Conservation (phyloP, 2,888 invertebrate species). For the Sarcophaga caerulescens region DNA sequence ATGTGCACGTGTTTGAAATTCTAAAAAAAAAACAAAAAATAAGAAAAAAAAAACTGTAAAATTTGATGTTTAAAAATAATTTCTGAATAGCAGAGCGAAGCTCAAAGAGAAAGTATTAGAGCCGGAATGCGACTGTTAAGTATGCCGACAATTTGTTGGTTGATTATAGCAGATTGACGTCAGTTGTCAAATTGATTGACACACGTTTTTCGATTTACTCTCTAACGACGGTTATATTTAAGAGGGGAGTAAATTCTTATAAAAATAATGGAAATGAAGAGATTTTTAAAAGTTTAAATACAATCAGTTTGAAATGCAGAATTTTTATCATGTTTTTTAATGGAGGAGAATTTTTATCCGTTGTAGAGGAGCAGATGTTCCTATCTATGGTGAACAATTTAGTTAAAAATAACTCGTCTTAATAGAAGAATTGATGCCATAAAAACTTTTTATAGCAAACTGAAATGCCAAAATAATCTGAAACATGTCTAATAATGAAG, state of each 20-base stretch:
- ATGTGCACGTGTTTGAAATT: background rate
- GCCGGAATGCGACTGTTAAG: background rate
- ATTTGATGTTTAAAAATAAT: background rate
- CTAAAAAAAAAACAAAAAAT: background rate
- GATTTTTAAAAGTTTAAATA: too few relatives aligned
- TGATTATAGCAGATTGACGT: conserved; percentile 20
- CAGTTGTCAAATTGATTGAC: conserved; percentile 18
- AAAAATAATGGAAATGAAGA: background rate
- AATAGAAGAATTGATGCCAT: too few relatives aligned
- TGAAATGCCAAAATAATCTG: too few relatives aligned
- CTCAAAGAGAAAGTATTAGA: background rate
- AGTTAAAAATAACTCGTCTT: too few relatives aligned
- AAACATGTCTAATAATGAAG: too few relatives aligned
- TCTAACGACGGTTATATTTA: background rate
- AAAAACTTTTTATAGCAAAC: too few relatives aligned
- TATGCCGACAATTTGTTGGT: background rate
- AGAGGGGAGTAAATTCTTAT: background rate
- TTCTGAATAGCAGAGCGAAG: background rate
- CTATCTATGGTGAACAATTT: too few relatives aligned
- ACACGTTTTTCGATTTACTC: conserved; percentile 7
- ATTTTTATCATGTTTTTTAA: too few relatives aligned
- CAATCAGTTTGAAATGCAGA: too few relatives aligned
- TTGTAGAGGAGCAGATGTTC: too few relatives aligned
- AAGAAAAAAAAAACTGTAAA: background rate
- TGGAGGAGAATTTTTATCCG: too few relatives aligned